Evolutionary conservation across 2,888 invertebrate species (phyloP).

Genomic region (Dendrolimus houi): DNA sequence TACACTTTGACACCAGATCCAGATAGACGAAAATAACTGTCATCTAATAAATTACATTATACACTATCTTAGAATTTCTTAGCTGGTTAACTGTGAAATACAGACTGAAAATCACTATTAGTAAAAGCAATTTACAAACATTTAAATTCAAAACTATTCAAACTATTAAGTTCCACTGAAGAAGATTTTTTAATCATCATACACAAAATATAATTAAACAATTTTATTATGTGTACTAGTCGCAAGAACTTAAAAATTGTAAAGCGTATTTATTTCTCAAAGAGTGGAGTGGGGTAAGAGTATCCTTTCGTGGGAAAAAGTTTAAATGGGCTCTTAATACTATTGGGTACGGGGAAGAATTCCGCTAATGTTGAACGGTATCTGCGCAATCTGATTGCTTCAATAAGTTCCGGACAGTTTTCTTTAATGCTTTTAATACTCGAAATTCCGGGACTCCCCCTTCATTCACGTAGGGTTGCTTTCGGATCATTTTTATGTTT

Average conservation of each 20-base stretch:
- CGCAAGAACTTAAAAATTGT: conserved; percentile 23
- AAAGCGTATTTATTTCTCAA: conserved; percentile 47
- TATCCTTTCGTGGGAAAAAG: conserved; percentile 59
- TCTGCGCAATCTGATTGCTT: conserved; percentile 67
- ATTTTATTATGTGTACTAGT: conserved; percentile 7
- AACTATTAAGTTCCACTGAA: too few species aligned
- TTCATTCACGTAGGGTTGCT: conserved; percentile 1
- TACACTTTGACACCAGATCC: too few species aligned
- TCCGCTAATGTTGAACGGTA: conserved; percentile 66
- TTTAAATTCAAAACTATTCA: too few species aligned
- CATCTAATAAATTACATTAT: too few species aligned
- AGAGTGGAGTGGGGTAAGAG: conserved; percentile 36
- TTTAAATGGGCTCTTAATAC: conserved; percentile 67
- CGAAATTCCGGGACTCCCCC: conserved; percentile 33
- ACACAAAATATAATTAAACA: too few species aligned
- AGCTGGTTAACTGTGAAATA: too few species aligned
- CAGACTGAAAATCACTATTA: too few species aligned
- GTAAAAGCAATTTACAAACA: too few species aligned
- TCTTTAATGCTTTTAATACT: conserved; percentile 60
- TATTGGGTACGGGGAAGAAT: conserved; percentile 64
- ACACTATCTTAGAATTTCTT: too few species aligned
- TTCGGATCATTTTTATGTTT: background rate
- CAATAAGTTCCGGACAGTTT: conserved; percentile 68
- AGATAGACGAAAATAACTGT: too few species aligned
- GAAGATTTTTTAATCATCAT: too few species aligned